Conservation (phyloP, 2,888 invertebrate species). For the Apomyelois bistriatella region DNA sequence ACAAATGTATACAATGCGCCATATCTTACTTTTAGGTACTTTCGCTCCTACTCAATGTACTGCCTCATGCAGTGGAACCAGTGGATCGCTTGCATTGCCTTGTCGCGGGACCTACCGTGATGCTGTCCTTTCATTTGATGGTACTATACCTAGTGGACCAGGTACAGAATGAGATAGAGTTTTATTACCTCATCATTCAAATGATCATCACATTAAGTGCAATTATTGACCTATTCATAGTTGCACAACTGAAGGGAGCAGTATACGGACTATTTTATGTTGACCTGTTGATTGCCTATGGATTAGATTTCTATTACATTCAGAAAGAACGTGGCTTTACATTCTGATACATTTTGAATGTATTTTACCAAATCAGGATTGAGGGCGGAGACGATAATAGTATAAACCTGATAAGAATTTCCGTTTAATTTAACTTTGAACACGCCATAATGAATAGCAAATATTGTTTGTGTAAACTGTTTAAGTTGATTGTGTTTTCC, state of each 20-base stretch:
- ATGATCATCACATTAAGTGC: slow-evolving; percentile 40
- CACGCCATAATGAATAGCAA: slow-evolving; percentile 8
- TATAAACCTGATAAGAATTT: slow-evolving; percentile 12
- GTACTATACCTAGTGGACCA: slow-evolving; percentile 69
- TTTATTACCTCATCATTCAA: slow-evolving; percentile 55
- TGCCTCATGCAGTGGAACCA: slow-evolving; percentile 63
- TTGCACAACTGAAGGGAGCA: slow-evolving; percentile 49
- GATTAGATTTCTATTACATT: slow-evolving; percentile 57
- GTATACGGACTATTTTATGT: slow-evolving; percentile 64
- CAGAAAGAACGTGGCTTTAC: slow-evolving; percentile 56
- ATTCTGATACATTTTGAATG: slow-evolving; percentile 29
- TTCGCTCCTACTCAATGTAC: slow-evolving; percentile 65
- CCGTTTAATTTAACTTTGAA: slow-evolving; percentile 1
- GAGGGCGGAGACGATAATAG: not conserved
- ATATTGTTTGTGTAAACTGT: slow-evolving; percentile 13
- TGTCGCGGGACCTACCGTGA: slow-evolving; percentile 63
- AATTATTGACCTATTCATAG: slow-evolving; percentile 36
- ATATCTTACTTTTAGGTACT: slow-evolving; percentile 70
- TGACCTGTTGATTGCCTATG: slow-evolving; percentile 59
- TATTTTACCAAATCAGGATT: not conserved
- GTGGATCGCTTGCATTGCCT: slow-evolving; percentile 55
- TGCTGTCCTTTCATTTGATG: slow-evolving; percentile 58
- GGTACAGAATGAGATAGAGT: slow-evolving; percentile 61
- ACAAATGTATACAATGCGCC: slow-evolving; percentile 25
- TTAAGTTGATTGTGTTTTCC: slow-evolving; percentile 24